A percentile compares a stretch with the other conserved stretches of the same genome.
These are phyloP conservation scores for Takifugu flavidus DNA, from an alignment of 2,113 vertebrate genomes.

Conservation along the genomic window DNA sequence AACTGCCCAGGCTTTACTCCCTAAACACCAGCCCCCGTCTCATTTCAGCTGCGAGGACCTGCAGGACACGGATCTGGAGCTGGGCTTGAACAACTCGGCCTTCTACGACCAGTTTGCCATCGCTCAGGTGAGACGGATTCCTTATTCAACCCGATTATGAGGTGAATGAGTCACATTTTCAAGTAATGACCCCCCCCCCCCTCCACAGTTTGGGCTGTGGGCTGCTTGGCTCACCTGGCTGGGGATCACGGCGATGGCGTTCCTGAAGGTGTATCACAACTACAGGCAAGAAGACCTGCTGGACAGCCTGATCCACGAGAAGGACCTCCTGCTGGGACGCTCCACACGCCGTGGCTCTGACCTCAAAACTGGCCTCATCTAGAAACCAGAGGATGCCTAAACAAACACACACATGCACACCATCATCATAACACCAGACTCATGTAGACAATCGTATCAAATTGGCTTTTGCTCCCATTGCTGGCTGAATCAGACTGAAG, in stretches of 20 bases:
- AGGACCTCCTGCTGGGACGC: conserved; percentile 88
- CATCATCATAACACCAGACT: conserved; percentile 30
- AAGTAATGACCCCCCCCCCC: not conserved
- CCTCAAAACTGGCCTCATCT: conserved; percentile 87
- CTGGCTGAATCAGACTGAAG: conserved; percentile 19
- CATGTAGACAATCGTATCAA: conserved; percentile 59
- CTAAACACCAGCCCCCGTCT: not conserved
- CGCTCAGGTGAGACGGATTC: conserved; percentile 80
- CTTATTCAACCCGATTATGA: not conserved
- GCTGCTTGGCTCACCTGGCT: conserved; percentile 95
- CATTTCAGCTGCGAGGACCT: conserved; percentile 88
- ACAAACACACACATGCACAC: conserved; percentile 14
- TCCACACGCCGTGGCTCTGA: conserved; percentile 77
- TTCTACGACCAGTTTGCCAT: conserved; percentile 96
- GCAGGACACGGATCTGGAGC: conserved; percentile 88
- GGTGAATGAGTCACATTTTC: not conserved
- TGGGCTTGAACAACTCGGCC: conserved; percentile 89
- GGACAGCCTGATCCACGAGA: conserved; percentile 93
- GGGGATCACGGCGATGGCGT: conserved; percentile 86
- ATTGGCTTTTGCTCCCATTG: conserved; percentile 39
- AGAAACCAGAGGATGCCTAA: conserved; percentile 42
- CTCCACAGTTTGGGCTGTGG: conserved; percentile 90
- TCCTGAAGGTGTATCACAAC: conserved; percentile 94
- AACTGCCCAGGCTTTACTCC: not conserved
- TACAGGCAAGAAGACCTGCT: conserved; percentile 93